Base-by-base conservation (phyloP, 2,797 vertebrate species). In the Phylloscopus collybita region DNA sequence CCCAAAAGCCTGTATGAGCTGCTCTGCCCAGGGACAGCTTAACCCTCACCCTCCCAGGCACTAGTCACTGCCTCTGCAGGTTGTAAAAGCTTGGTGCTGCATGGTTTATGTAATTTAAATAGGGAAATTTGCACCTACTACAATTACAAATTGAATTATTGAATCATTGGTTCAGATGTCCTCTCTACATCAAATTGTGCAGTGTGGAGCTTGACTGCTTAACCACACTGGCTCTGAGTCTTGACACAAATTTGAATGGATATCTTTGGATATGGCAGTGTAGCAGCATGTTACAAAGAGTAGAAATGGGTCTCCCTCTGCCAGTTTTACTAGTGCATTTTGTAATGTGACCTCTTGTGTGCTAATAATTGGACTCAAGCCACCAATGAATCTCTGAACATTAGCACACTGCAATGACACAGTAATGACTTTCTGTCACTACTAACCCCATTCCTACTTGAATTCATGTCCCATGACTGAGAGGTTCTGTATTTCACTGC, bases 351-450 rank as follows among this genome's bases (percentile, higher is more conserved):
- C 62, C 62, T 70, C 86, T 54, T 50, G 59, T 70, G 62, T 76
- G 51, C 51, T 51, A 53, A 45, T 40, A 78, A 72, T 42, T 92
- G 81, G 72, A 93, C 79, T 56, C 42, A 91, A 80, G 88, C 82
- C 82, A 80, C 62, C 89, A 86, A 79, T 75, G 84, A 88, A 94
- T 92, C 81, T 94, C 69, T 92, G 64, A 87, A 44, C 50, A 22
- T 86, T 87, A 88, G 40, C 53, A 69, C 54, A 65, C 71, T 85
- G 71, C 82, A 86, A 67, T 61, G 78, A 86, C 74, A 86, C 4
- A 9, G 53, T 84, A 96, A 96, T 86, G 95, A 81, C 74, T 96
- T 94, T 93, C 91, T 94, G 88, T 87, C 91, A 72, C 88, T 91
- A 79, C 71, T 92, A 82, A 82, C 85, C 53, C 70, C 34, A 36